Base-by-base conservation (phyloP, 37 sponge, comb jelly and placozoan genomes). In the Ianthella basta region DNA sequence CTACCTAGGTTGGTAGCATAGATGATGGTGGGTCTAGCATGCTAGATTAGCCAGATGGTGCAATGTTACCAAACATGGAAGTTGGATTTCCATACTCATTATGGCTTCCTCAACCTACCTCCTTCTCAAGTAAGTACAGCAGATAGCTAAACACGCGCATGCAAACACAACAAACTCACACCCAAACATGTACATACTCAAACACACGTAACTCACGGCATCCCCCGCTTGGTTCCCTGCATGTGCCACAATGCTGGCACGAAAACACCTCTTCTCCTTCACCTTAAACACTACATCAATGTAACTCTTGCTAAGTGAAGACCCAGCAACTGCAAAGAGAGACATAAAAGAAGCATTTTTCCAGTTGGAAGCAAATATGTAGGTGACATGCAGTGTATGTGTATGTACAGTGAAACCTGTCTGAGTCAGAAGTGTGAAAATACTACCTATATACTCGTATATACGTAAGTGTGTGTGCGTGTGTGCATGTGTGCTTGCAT, bases 141-240 rank as follows among this genome's bases (percentile, higher is more conserved):
- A 61, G n/a, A 0, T 33, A 82, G n/a, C 15, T 36, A 59, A 24
- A 36, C 64, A 82, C 66, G 19, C 37, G 38, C 64, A 30, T 15
- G 23, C 50, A 82, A 20, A 56, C 57, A 56, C 57, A 32, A 59
- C 33, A 57, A 21, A 80, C 81, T 33, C 81, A 80, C 81, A 80
- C 81, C 44, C 59, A 79, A n/a, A 79, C 55, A 79, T 30, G 54
- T n/a, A 56, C 80, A 79, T 56, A 79, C 80, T 25, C 80, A 79
- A 8, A 55, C 56, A 20, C 25, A 78, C 79, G 44, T 24, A 41
- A 80, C 92, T 81, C 55, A 92, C 92, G 35, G 89, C 89, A 61
- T 88, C 92, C 37, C 93, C 90, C 68, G 85, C 83, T 66, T 92
- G 93, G 18, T 86, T 92, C 4, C 93, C 93, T 29, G 88, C 90